Conservation (phyloP, 2,888 invertebrate genomes). For the Euplagia quadripunctaria region DNA sequence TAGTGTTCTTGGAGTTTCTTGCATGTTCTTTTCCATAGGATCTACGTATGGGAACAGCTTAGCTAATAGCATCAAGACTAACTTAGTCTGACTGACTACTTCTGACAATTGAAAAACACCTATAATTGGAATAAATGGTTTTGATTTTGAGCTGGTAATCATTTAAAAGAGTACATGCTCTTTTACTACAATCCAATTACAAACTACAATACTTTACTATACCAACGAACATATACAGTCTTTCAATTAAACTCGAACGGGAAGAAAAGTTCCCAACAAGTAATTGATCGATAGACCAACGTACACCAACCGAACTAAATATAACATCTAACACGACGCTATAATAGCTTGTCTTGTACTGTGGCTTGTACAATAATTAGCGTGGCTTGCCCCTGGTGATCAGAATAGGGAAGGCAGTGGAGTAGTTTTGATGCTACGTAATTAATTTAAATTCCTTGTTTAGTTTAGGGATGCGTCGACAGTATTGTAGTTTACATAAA, state of each 20-base stretch:
- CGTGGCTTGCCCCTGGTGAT: slow-evolving; percentile 17
- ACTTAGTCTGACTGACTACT: no score
- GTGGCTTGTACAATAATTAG: slow-evolving; percentile 39
- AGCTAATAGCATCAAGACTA: no score
- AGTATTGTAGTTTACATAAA: neutral
- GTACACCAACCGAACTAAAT: neutral
- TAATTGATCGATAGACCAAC: slow-evolving; percentile 37
- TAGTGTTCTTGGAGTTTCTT: no score
- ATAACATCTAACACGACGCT: neutral
- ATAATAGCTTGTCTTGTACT: slow-evolving; percentile 25
- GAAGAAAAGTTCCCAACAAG: slow-evolving; percentile 29
- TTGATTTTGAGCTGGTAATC: no score
- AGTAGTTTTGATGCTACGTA: slow-evolving; percentile 7
- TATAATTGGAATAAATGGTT: no score
- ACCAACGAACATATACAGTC: neutral
- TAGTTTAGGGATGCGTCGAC: neutral
- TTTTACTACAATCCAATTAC: neutral
- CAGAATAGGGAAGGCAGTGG: slow-evolving; percentile 18
- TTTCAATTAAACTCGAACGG: neutral
- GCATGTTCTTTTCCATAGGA: no score
- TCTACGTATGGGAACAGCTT: no score
- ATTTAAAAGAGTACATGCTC: neutral
- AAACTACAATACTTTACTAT: neutral
- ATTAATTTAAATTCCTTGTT: neutral
- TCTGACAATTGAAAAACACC: no score